These are phyloP conservation scores for Crenuchus spilurus DNA, from an alignment of 2,797 vertebrate genomes.

Conservation along the genomic window DNA sequence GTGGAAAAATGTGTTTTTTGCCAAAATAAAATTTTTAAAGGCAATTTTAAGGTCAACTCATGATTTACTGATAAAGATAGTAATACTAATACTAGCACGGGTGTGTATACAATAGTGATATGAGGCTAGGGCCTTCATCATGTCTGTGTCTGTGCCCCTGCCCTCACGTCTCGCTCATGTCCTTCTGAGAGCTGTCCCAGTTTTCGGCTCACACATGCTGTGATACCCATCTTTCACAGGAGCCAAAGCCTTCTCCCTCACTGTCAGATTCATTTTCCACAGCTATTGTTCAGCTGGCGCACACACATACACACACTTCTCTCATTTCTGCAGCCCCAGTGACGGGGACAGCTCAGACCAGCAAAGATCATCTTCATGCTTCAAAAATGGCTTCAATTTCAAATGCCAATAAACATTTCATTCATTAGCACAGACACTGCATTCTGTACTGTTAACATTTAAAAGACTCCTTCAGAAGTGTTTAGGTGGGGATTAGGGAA, in stretches of 20 bases:
- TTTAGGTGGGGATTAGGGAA: no score
- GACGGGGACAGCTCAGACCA: constrained; percentile 25
- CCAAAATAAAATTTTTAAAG: no score
- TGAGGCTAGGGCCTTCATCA: constrained; percentile 49
- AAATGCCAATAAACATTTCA: not conserved
- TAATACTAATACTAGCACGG: no score
- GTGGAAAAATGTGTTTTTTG: no score
- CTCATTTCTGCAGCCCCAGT: not conserved
- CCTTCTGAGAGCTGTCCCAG: constrained; percentile 76
- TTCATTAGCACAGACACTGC: not conserved
- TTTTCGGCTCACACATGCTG: constrained; percentile 62
- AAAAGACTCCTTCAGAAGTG: no score
- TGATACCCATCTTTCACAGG: constrained; percentile 69
- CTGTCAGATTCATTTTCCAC: constrained; percentile 47
- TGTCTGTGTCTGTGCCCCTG: constrained; percentile 45
- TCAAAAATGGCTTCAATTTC: not conserved
- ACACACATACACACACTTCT: constrained; percentile 21
- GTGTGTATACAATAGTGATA: constrained; percentile 28
- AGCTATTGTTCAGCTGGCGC: constrained; percentile 45
- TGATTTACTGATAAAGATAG: no score
- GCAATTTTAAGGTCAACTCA: no score
- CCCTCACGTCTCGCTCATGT: constrained; percentile 54
- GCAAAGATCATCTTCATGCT: not conserved
- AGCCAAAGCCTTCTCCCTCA: constrained; percentile 46
- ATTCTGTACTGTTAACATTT: not conserved